A percentile compares a stretch with the other conserved stretches of the same genome.
Conservation (phyloP, 1,140 invertebrate genomes). For the Drosophila rhopaloa region DNA sequence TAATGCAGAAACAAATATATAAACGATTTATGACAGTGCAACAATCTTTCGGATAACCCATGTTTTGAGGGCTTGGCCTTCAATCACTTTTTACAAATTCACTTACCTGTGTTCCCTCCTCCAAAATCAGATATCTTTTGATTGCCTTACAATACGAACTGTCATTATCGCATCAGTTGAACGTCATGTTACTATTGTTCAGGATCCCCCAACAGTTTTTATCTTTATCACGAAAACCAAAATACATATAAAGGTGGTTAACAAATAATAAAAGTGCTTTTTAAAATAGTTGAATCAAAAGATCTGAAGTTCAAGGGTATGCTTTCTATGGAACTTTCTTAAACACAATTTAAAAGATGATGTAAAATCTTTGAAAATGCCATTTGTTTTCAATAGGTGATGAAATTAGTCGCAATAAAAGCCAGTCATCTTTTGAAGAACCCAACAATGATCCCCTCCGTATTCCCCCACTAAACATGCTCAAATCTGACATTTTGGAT, state of each 20-base stretch:
- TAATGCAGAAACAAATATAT: too few relatives aligned
- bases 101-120: background rate
- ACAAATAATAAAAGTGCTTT: too few relatives aligned
- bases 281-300: too few relatives aligned
- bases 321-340: too few relatives aligned
- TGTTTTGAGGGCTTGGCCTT: background rate
- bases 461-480: conserved; percentile 12
- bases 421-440: background rate
- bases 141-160: conserved; percentile 25
- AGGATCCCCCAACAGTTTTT: background rate
- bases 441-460: background rate
- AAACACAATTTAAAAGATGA: background rate
- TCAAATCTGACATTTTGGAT: conserved; percentile 40
- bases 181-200: conserved; percentile 21
- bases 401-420: background rate
- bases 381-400: background rate
- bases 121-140: conserved; percentile 2
- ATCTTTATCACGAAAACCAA: conserved; percentile 2
- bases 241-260: too few relatives aligned
- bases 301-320: too few relatives aligned
- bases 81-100: background rate
- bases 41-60: background rate
- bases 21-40: background rate
- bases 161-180: conserved; percentile 44
- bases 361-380: too few relatives aligned